Evolutionary conservation across 2,888 invertebrate species (phyloP), one percentile per base, ranked within the genome.

Genomic region (Drosophila eohydei): DNA sequence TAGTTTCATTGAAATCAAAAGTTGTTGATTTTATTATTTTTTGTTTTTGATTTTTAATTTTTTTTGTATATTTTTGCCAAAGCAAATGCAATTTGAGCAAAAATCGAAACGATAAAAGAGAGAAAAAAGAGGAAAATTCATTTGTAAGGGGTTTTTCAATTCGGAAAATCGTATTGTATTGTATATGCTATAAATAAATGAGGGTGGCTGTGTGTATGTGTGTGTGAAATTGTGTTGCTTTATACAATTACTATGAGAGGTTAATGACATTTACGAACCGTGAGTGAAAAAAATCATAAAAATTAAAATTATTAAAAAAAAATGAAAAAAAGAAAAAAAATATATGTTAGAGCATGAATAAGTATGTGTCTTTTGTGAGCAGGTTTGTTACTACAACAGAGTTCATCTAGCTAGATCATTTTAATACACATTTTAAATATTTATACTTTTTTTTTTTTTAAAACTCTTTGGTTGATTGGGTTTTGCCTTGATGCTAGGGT

Each of bases 401-500:
- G 6, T 34, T 56, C 11, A 32, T 52, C 56, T 67, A 40, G 16
- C 44, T 56, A 11, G 38, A 70, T 14, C 21, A 21, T 21, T 21
- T 50, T 5, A 50, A n/a, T 30, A 28, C 4, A 58, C 34, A 51
- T 50, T 64, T 57, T 55, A 30, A 9, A 32, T 54, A 54, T 41
- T 34, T 26, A 36, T 48, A 41, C 41, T 14, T 12, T 6, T 16
- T 40, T 9, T 28, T 12, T n/a, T 26, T 48, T 21, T 28, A 9
- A 55, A 5, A 76, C 66, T 44, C 38, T 77, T 56, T 48, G 48
- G 54, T 63, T 56, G 54, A 11, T 64, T 58, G 51, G 58, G 50
- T 64, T 54, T 52, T 81, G 89, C 86, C 86, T 86, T 86, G 86
- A 86, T 86, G 86, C 86, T 86, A 81, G 86, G 86, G 86, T 86